phyloP scores from a whole-genome alignment of 92 coral and sea anemone genomes.

The Meandrina meandrites region DNA sequence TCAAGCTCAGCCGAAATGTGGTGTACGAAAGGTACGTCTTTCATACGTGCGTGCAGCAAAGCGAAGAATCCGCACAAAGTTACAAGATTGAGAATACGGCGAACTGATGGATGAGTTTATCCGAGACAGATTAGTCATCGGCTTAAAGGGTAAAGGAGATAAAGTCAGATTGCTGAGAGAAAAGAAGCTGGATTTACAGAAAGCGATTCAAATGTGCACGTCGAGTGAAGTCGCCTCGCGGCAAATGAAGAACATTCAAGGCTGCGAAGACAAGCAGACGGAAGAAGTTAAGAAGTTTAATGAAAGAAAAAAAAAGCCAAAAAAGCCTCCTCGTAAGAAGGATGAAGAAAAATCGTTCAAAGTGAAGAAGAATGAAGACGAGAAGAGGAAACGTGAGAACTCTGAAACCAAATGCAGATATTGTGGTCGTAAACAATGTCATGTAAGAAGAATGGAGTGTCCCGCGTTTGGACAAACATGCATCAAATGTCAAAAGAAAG shows the following conservation, averaged over 20 bases:
- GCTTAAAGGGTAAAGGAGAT: slow-evolving; percentile 34
- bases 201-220: slow-evolving; percentile 53
- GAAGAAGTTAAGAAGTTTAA: slow-evolving; percentile 39
- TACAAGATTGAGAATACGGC: slow-evolving; percentile 65
- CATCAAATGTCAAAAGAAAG: slow-evolving; percentile 41
- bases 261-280: slow-evolving; percentile 22
- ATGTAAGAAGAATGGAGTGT: slow-evolving; percentile 34
- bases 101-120: slow-evolving; percentile 56
- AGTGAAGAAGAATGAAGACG: neutral
- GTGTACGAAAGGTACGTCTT: slow-evolving; percentile 42
- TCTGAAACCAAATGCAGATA: slow-evolving; percentile 14
- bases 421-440: slow-evolving; percentile 31
- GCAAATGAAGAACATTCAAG: slow-evolving; percentile 40
- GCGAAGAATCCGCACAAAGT: slow-evolving; percentile 48
- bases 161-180: slow-evolving; percentile 60
- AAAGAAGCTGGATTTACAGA: slow-evolving; percentile 40
- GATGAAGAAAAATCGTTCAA: neutral
- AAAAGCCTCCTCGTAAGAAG: slow-evolving; percentile 11
- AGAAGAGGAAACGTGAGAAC: neutral
- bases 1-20: slow-evolving; percentile 59
- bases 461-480: slow-evolving; percentile 38
- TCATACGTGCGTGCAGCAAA: slow-evolving; percentile 51
- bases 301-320: slow-evolving; percentile 11
- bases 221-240: slow-evolving; percentile 45
- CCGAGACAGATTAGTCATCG: slow-evolving; percentile 57